Base-by-base conservation (phyloP, 2,888 invertebrate genomes). In the Dioctria linearis region DNA sequence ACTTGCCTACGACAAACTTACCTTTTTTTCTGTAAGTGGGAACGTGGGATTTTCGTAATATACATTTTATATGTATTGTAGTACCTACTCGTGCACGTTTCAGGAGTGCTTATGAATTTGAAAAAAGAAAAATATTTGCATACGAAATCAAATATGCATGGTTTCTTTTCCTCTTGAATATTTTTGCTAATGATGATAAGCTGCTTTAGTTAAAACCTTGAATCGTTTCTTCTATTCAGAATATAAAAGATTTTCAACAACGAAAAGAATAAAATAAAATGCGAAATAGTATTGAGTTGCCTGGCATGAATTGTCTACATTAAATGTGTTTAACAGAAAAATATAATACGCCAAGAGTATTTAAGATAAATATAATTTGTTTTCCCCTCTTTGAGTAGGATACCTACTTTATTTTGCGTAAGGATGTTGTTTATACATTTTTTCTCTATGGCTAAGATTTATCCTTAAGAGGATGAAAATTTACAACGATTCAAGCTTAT, bases 91-190 rank as follows among this genome's bases (percentile, higher is more conserved):
- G 25, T 25, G 25, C 25, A 25, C 25, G 25, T 25, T 37, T 67
- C 46, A 46, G 46, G 67, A 67, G 67, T 9, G 67, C 67, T 67
- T 46, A 67, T 67, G 67, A 67, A 67, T 67, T 39, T 46, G 49
- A 67, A 67, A 67, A 65, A 25, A 25, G 25, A 25, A 25, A 67
- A 67, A 67, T 67, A 49, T 67, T 67, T 49, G 67, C 67, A 67
- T 46, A 46, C 46, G 46, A 25, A 25, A 49, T 67, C 25, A 67
- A 67, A 67, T 67, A 67, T 46, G 46, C 67, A 67, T 67, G 67
- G 4, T 49, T 49, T n/a, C 54, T 25, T 25, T 25, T n/a, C 54
- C 54, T 54, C 11, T 54, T 54, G 11, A 54, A 54, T 54, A 54
- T 54, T 54, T 25, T 54, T 54, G n/a, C 54, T 54, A 54, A 54